Evolutionary conservation across 2,888 invertebrate genomes (phyloP), one percentile per base, ranked within the genome.

Genomic region (Tetheella fluctuosa): DNA sequence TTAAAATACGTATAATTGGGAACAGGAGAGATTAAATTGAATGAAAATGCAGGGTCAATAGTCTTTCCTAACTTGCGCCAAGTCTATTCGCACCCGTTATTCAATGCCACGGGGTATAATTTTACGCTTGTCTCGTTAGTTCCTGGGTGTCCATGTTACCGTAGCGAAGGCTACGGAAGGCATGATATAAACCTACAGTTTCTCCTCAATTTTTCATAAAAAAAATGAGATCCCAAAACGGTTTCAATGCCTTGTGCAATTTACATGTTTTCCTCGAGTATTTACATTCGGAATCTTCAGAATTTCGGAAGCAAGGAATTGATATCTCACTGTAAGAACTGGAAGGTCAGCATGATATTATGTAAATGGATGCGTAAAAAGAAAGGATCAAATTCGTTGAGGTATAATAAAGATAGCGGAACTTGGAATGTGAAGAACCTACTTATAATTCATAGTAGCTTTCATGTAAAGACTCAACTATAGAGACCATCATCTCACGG

Each of bases 31-130:
- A 17, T 1, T 7, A 12, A 42, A 8, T 8, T 39, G 2, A 39
- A 13, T 15, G n/a, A 2, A 39, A 39, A 15, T 5, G 4, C 39
- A 39, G 1, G 34, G 2, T 4, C 39, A n/a, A 39, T 6, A 5
- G n/a, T 25, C 23, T 28, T 53, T 25, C 25, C 5, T 53, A 13
- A 53, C 53, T 53, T 28, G 28, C 48, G 48, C 48, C 48, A 48
- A 20, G 48, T 7, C 7, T 39, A 48, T 20, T 20, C 48, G n/a
- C 61, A 65, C 61, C 78, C 78, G 79, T 79, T 79, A 76, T 54
- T 69, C 67, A 61, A 59, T 42, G 63, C 65, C 63, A 60, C 17
- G 64, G 59, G 62, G 70, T 72, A 73, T 80, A 79, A 79, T 79
- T 77, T 76, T 60, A 63, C 72, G 67, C 70, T 61, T 65, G 67